Conservation (phyloP, 2,797 vertebrate genomes). For the Myiotriccus ornatus region DNA sequence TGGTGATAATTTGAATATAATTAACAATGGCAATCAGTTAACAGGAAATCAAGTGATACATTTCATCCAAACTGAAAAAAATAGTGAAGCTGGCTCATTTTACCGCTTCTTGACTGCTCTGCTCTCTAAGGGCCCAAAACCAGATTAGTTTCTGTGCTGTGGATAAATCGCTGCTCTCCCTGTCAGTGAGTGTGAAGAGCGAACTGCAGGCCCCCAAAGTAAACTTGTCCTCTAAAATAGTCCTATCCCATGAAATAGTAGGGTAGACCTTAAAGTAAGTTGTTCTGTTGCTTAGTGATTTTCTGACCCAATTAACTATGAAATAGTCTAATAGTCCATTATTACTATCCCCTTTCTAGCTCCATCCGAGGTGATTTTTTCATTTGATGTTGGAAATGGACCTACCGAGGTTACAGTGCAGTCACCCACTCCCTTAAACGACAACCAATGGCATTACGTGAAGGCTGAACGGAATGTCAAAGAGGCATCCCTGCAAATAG, state of each 20-base stretch:
- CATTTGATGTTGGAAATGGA: slow-evolving; percentile 94
- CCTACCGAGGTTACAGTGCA: slow-evolving; percentile 82
- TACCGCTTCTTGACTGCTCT: neutral
- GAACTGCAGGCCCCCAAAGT: neutral
- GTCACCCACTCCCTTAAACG: slow-evolving; percentile 78
- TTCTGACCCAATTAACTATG: neutral
- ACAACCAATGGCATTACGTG: slow-evolving; percentile 90
- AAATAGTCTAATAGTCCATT: neutral
- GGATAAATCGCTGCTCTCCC: neutral
- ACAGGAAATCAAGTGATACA: neutral
- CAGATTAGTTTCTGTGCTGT: neutral
- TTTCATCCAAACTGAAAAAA: neutral
- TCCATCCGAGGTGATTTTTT: slow-evolving; percentile 86
- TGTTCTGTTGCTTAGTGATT: neutral
- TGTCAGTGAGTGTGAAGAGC: neutral
- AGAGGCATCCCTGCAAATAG: slow-evolving; percentile 87
- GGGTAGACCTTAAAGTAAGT: neutral
- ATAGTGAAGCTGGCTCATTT: neutral
- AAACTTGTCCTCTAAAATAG: neutral
- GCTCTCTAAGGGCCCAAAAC: neutral
- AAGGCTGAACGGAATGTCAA: slow-evolving; percentile 89
- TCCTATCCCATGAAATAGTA: neutral
- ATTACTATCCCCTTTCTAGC: slow-evolving; percentile 72
- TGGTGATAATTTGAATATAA: neutral
- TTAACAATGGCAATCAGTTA: neutral